Conservation (phyloP, 2,888 invertebrate genomes). For the Noctua pronuba region DNA sequence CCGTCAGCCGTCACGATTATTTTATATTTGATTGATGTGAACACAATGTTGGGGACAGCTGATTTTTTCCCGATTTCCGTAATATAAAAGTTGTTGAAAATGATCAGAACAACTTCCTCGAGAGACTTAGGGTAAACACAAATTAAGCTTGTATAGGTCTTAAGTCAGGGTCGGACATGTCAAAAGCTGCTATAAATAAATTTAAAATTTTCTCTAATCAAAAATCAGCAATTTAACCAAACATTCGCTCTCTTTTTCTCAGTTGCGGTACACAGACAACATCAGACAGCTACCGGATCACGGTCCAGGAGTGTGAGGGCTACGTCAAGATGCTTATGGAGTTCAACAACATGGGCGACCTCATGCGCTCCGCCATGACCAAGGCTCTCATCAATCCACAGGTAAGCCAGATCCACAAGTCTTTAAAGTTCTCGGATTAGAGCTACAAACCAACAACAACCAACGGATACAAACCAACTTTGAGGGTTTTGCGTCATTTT, state of each 20-base stretch:
- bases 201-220: not conserved
- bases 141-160: not conserved
- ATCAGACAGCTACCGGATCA: constrained; percentile 92
- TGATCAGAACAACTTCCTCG: not conserved
- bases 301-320: constrained; percentile 96
- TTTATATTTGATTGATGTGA: not conserved
- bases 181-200: not conserved
- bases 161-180: not conserved
- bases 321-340: constrained; percentile 98
- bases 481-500: not conserved
- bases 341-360: constrained; percentile 98
- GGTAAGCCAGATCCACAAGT: constrained; percentile 79
- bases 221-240: not conserved
- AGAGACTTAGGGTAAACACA: not conserved
- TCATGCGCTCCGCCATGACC: constrained; percentile 98
- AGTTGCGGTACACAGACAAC: constrained; percentile 81
- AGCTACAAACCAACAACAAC: no score
- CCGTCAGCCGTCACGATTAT: not conserved
- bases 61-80: not conserved
- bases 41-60: not conserved
- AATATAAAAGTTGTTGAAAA: not conserved
- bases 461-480: not conserved
- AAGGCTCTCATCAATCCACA: constrained; percentile 96
- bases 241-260: constrained; percentile 31
- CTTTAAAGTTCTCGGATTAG: not conserved